Evolutionary conservation across 2,888 invertebrate species (phyloP).

Genomic region (Pristionchus arcanus): DNA sequence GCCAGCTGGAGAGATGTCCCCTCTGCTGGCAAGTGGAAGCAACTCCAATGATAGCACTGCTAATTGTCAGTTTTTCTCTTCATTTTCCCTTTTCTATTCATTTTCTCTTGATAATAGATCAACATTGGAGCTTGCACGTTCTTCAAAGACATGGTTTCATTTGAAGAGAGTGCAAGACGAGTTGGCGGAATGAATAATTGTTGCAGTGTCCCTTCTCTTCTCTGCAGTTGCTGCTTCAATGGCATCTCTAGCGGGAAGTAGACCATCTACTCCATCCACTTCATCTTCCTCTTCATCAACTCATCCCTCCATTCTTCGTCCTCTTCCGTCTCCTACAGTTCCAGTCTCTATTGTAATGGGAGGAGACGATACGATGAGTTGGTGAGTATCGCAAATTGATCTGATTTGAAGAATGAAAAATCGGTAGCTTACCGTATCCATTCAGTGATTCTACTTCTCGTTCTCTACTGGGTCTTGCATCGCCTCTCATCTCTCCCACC

Average conservation of each 20-base stretch:
- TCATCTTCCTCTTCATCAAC: background rate
- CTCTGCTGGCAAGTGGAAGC: slow-evolving; percentile 18
- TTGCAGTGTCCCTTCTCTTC: background rate
- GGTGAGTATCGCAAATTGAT: background rate
- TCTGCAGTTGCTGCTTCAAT: background rate
- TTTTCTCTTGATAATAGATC: too few species aligned
- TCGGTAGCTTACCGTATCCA: background rate
- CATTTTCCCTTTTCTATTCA: background rate
- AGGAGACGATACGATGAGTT: slow-evolving; percentile 20
- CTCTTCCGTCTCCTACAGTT: background rate
- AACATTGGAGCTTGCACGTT: too few species aligned
- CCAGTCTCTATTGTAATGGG: background rate
- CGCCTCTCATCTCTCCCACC: slow-evolving; percentile 68
- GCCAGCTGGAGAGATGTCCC: background rate
- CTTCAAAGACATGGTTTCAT: too few species aligned
- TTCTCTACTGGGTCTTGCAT: slow-evolving; percentile 53
- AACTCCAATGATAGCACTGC: slow-evolving; percentile 5
- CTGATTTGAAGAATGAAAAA: background rate
- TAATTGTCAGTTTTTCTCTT: background rate
- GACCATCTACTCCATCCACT: slow-evolving; percentile 3
- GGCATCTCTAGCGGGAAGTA: background rate
- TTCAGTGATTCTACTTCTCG: slow-evolving; percentile 7
- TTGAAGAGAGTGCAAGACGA: background rate
- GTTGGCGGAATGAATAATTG: background rate
- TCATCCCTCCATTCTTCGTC: background rate